Conservation (phyloP, 2,113 vertebrate species). For the Corythornis vintsioides region DNA sequence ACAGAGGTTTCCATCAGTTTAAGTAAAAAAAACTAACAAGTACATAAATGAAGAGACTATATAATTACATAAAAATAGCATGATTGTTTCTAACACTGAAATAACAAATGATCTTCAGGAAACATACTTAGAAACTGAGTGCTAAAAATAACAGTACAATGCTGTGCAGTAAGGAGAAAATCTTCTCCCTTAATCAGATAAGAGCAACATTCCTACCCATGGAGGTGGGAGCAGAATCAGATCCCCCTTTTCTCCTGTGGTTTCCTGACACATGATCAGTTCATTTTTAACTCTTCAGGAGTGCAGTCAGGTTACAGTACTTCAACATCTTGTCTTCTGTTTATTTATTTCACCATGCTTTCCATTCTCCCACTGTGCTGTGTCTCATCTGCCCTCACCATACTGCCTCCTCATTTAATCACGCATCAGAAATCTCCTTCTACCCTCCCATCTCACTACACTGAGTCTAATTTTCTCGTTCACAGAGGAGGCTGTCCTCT, state of each 20-base stretch:
- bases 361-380: slow-evolving; percentile 51
- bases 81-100: neutral
- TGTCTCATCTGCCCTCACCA: slow-evolving; percentile 50
- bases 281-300: slow-evolving; percentile 57
- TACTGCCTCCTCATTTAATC: slow-evolving; percentile 64
- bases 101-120: slow-evolving; percentile 15
- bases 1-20: neutral
- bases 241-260: neutral
- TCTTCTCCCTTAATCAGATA: neutral
- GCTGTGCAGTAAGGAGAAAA: slow-evolving; percentile 11
- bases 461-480: slow-evolving; percentile 61
- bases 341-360: slow-evolving; percentile 45
- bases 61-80: neutral
- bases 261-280: slow-evolving; percentile 36
- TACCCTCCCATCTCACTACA: slow-evolving; percentile 55
- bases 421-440: slow-evolving; percentile 54
- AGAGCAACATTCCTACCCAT: neutral
- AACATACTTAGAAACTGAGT: neutral
- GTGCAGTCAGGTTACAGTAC: slow-evolving; percentile 22
- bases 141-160: slow-evolving; percentile 26
- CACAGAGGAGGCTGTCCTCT: slow-evolving; percentile 64
- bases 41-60: neutral
- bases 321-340: slow-evolving; percentile 58
- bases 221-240: neutral
- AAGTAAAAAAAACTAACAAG: neutral